A percentile compares a stretch with the other conserved stretches of the same genome.
These are phyloP conservation scores for Phylloscopus trochilus DNA, from an alignment of 2,113 vertebrate genomes.

Conservation along the genomic window DNA sequence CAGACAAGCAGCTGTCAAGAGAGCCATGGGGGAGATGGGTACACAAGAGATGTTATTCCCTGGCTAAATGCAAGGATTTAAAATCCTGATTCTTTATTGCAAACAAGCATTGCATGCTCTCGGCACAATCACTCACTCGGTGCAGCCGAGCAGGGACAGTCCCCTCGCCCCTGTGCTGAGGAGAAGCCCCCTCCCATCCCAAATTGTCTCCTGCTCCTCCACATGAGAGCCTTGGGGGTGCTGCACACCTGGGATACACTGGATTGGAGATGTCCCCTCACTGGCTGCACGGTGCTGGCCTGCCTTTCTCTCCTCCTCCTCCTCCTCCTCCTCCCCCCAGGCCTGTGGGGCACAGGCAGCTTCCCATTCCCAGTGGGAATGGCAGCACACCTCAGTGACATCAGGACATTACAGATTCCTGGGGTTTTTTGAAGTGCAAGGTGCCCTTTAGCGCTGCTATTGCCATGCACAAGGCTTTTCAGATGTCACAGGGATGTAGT, in stretches of 20 bases:
- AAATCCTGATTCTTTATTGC: background rate
- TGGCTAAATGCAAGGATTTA: background rate
- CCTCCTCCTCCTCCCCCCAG: background rate
- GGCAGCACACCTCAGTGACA: background rate
- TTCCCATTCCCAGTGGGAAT: background rate
- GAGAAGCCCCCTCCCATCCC: fast-evolving
- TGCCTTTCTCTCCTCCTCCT: background rate
- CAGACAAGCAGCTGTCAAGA: background rate
- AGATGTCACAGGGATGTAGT: background rate
- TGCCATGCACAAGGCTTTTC: background rate
- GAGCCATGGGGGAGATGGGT: background rate
- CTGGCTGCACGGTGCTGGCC: background rate
- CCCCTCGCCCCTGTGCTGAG: background rate
- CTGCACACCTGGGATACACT: fast-evolving
- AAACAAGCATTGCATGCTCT: fast-evolving
- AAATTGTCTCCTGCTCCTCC: background rate
- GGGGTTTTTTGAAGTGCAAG: background rate
- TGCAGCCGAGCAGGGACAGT: background rate
- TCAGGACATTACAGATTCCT: background rate
- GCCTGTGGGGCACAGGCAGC: background rate
- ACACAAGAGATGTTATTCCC: fast-evolving
- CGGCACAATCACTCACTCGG: fast-evolving
- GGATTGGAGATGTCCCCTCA: fast-evolving
- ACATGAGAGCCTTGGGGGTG: fast-evolving
- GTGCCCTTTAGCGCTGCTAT: background rate